Evolutionary conservation across 2,113 vertebrate genomes (phyloP).

Genomic region (Chiloscyllium plagiosum): DNA sequence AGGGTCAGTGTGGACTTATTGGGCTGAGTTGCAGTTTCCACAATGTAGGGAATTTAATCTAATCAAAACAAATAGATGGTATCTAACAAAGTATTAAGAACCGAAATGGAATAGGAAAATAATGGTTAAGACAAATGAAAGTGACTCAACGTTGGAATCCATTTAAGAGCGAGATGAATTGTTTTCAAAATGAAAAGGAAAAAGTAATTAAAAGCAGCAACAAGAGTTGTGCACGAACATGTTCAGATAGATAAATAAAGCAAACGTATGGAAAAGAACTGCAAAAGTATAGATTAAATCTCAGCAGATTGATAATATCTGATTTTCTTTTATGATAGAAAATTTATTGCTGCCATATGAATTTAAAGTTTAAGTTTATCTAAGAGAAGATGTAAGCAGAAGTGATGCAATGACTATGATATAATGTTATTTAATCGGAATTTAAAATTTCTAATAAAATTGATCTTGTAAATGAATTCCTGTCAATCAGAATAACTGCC

Average conservation of each 20-base stretch:
- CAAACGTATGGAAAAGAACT: not conserved
- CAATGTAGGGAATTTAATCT: no score
- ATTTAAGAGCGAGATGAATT: not conserved
- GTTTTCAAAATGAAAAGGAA: not conserved
- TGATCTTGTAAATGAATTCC: not conserved
- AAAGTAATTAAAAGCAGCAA: not conserved
- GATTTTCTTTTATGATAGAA: not conserved
- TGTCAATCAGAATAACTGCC: not conserved
- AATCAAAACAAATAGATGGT: not conserved
- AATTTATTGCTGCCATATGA: not conserved
- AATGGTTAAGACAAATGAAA: not conserved
- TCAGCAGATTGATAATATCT: not conserved
- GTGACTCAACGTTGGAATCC: not conserved
- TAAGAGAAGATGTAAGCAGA: not conserved
- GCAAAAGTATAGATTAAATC: not conserved
- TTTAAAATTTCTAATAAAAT: not conserved
- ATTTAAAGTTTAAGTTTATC: not conserved
- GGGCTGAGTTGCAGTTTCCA: no score
- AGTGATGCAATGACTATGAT: not conserved
- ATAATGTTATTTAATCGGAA: not conserved
- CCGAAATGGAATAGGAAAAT: not conserved
- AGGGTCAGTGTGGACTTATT: no score
- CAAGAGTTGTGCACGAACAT: not conserved
- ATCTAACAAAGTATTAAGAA: no score
- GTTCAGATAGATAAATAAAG: not conserved